Base-by-base conservation (phyloP, 2,888 invertebrate genomes). In the Calameuta filiformis region DNA sequence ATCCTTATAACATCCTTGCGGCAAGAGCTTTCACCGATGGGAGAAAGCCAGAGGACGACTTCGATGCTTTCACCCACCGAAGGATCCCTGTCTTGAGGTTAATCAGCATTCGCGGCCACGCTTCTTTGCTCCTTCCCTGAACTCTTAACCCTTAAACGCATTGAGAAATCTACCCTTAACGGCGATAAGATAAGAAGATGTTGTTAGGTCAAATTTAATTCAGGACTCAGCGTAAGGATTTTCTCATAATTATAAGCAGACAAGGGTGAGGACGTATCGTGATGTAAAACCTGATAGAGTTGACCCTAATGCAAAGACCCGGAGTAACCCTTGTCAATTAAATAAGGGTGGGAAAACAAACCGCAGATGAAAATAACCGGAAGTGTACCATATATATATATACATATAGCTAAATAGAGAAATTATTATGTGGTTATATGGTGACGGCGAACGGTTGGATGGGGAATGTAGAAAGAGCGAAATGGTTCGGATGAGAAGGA, bases 401-500 rank as follows among this genome's bases (percentile, higher is more conserved):
- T 23, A 23, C 6, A 9, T 9, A 23, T 56, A 33, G 0, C 35
- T 11, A 35, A 35, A 56, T 56, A 56, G 56, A 71, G 71, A 31
- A 75, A 78, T 78, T 78, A 78, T 76, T 78, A 73, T 73, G 73
- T 31, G 35, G 68, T 73, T 73, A 73, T 34, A 35, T 33, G 56
- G 23, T 15, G 33, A 73, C 30, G 75, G 75, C 74, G 75, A 73
- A 75, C 68, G 77, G 71, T 78, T 1, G 56, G 9, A 56, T 6
- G 9, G 56, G 56, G 9, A 2, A 56, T 23, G 73, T 11, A 74
- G 74, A 74, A 74, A 74, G 37, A n/a, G 2, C 23, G 11, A 34
- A 74, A 74, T 30, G 74, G n/a, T 37, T 37, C 2, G 30, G 74
- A 74, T n/a, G 74, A 74, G 74, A 34, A 74, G 31, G 35, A 23